Evolutionary conservation across 2,797 vertebrate species (phyloP).

Genomic region (Phylloscopus collybita): DNA sequence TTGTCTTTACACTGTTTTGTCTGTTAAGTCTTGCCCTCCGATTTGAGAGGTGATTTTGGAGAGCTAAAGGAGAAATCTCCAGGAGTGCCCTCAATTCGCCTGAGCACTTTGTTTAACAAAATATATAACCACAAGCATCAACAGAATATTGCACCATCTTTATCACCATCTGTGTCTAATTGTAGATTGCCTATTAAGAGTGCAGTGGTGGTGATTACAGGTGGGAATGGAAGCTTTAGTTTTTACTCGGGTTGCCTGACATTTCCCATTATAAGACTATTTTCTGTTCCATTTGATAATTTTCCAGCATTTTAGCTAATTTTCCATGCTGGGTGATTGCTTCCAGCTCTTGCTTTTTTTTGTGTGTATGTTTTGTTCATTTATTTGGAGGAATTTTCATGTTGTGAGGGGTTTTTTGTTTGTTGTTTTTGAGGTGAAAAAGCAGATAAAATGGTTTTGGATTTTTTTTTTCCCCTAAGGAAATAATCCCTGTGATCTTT

Average conservation of each 20-base stretch:
- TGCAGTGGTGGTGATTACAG: conserved; percentile 50
- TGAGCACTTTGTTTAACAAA: conserved; percentile 37
- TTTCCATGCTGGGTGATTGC: conserved; percentile 51
- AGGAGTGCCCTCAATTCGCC: conserved; percentile 48
- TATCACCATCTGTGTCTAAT: conserved; percentile 57
- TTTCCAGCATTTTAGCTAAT: conserved; percentile 34
- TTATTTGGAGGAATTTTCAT: background rate
- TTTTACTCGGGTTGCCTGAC: conserved; percentile 28
- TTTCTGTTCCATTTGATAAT: conserved; percentile 21
- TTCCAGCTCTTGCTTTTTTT: background rate
- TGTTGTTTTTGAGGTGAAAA: background rate
- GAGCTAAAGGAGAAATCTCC: conserved; percentile 54
- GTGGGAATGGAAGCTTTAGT: conserved; percentile 47
- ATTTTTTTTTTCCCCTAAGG: background rate
- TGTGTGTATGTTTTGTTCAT: background rate
- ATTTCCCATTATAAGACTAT: conserved; percentile 56
- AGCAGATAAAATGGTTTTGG: background rate
- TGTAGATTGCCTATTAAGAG: conserved; percentile 38
- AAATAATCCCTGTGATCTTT: background rate
- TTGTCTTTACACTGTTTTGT: background rate
- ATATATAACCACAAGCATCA: background rate
- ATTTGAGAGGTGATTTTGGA: conserved; percentile 15
- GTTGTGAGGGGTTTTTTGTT: background rate
- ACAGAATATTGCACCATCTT: background rate
- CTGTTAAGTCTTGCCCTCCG: background rate